phyloP scores from a whole-genome alignment of 2,888 invertebrate species.

The Meloe dianella region DNA sequence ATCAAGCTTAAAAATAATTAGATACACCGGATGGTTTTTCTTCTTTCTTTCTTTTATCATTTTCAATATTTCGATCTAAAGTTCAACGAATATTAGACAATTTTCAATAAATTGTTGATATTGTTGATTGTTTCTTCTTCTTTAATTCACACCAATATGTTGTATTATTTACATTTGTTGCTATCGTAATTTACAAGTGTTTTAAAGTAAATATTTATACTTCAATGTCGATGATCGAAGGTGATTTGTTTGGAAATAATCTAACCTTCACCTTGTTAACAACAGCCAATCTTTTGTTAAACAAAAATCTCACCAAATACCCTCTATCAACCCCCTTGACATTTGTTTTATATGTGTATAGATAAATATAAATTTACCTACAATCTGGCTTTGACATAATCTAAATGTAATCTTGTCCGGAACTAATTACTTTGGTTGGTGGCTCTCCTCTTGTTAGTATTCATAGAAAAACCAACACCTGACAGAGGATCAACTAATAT shows the following conservation, averaged over 20 bases:
- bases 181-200: neutral
- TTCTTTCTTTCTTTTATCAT: no score
- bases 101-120: neutral
- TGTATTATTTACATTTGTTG: neutral
- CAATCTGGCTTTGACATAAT: constrained; percentile 33
- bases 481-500: constrained; percentile 17
- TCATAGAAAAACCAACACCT: constrained; percentile 36
- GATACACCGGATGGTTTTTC: no score
- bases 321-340: neutral
- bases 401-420: constrained; percentile 33
- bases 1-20: neutral
- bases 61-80: no score
- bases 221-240: constrained; percentile 11
- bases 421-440: constrained; percentile 30
- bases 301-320: neutral
- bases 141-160: neutral
- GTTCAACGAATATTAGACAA: no score
- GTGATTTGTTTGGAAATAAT: constrained; percentile 8
- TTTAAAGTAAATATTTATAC: neutral
- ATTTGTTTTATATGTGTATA: neutral
- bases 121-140: neutral
- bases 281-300: no score
- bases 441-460: constrained; percentile 40
- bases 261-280: constrained; percentile 12
- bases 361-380: constrained; percentile 16